Base-by-base conservation (phyloP, 2,888 invertebrate species). In the Nowickia ferox region DNA sequence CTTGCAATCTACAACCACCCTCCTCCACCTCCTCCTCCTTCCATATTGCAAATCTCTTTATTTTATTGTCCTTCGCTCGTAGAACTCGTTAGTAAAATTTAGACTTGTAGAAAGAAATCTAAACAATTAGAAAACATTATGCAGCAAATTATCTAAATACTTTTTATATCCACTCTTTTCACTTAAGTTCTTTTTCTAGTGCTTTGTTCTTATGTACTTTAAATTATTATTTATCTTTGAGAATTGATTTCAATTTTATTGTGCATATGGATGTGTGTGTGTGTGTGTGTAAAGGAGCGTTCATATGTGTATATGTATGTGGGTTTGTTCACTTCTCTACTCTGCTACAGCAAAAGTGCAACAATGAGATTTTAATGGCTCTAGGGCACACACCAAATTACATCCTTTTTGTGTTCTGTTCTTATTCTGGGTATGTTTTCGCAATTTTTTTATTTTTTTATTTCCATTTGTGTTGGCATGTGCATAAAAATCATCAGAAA, bases 341-440 rank as follows among this genome's bases (percentile, higher is more conserved):
- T 77, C 22, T 68, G n/a, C 48, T 19, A 22, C 46, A 61, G n/a
- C 40, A 65, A 38, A 72, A 74, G 46, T 46, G 57, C 71, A 80
- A 82, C 85, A 85, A 82, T 82, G 65, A 74, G 75, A 75, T 82
- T 79, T 82, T 78, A 75, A 75, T 79, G 53, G 75, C 85, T 75
- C 66, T 65, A 53, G 82, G 82, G 85, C 82, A 82, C 75, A 82
- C 85, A 85, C 75, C 78, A 85, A 80, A 80, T 74, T 66, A 80
- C 57, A 74, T 80, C 80, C 80, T 74, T 80, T 57, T 80, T 42
- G 42, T 66, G 68, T 76, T 66, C 57, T 48, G 22, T 22, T 63
- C 75, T 65, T 65, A 53, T 46, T 40, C 42, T 59, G 40, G 59
- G 51, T 19, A 66, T 68, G 57, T 59, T 68, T 68, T 77, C 48